Percentiles rank a stretch among this genome's conserved stretches.
phyloP scores from a whole-genome alignment of 1,140 invertebrate species.

The Hylaeus anthracinus region DNA sequence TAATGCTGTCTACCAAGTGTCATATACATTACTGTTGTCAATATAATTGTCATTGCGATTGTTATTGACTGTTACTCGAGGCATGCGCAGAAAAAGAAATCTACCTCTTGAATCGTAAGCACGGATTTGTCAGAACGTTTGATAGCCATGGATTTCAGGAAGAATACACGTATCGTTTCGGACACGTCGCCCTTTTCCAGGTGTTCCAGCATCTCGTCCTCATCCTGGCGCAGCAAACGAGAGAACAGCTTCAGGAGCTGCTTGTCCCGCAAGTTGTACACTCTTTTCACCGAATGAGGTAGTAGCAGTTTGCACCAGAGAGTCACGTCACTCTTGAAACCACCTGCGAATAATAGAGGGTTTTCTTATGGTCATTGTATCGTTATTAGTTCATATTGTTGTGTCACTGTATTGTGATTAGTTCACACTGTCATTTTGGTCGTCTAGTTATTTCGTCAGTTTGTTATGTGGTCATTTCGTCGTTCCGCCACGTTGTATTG shows the following conservation, averaged over 20 bases:
- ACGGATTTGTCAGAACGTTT: conserved; percentile 82
- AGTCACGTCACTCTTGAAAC: conserved; percentile 89
- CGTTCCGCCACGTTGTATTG: too few species aligned
- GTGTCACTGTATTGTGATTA: too few species aligned
- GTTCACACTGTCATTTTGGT: too few species aligned
- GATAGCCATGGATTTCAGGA: conserved; percentile 62
- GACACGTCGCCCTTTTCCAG: conserved; percentile 94
- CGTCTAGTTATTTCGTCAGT: too few species aligned
- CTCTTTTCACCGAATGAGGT: conserved; percentile 88
- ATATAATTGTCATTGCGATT: too few species aligned
- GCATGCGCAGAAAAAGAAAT: not conserved
- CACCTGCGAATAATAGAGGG: conserved; percentile 73
- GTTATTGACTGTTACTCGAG: too few species aligned
- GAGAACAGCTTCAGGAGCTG: conserved; percentile 95
- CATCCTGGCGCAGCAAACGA: conserved; percentile 87
- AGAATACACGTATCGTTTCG: conserved; percentile 92
- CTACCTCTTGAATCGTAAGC: conserved; percentile 88
- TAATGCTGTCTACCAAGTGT: too few species aligned
- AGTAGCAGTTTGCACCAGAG: conserved; percentile 94
- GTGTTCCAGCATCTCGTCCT: conserved; percentile 91
- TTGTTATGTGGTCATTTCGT: too few species aligned
- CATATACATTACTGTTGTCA: too few species aligned
- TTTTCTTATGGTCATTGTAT: too few species aligned
- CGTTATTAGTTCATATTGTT: too few species aligned
- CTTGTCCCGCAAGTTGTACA: conserved; percentile 96